phyloP scores from a whole-genome alignment of 2,113 vertebrate genomes.

The Equus przewalskii region DNA sequence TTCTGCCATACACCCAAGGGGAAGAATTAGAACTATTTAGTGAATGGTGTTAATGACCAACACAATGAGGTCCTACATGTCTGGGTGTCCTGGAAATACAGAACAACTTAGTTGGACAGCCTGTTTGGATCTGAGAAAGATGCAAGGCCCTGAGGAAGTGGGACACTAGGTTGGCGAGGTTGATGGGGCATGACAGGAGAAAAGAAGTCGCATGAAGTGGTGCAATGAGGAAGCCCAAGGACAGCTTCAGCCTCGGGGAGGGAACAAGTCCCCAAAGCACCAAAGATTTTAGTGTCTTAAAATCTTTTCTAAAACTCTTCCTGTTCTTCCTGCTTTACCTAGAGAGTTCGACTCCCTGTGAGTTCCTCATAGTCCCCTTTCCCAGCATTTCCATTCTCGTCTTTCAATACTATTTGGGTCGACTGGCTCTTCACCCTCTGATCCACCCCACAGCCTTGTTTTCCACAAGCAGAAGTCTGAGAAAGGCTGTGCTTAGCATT shows the following conservation, averaged over 20 bases:
- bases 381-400: background rate
- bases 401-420: background rate
- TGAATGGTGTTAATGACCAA: background rate
- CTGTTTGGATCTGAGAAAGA: background rate
- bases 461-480: background rate
- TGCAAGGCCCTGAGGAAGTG: background rate
- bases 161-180: background rate
- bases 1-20: background rate
- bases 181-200: background rate
- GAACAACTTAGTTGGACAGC: background rate
- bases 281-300: background rate
- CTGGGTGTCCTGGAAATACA: background rate
- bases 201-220: fast-evolving
- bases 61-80: background rate
- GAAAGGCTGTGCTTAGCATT: background rate
- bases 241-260: background rate
- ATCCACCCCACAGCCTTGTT: background rate
- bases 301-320: background rate
- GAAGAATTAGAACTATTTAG: background rate
- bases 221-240: background rate
- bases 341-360: background rate
- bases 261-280: background rate
- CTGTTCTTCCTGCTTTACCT: background rate
- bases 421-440: background rate
- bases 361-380: background rate